Evolutionary conservation across 2,113 vertebrate genomes (phyloP), one percentile per base, ranked within the genome.

Genomic region (Gymnogyps californianus): DNA sequence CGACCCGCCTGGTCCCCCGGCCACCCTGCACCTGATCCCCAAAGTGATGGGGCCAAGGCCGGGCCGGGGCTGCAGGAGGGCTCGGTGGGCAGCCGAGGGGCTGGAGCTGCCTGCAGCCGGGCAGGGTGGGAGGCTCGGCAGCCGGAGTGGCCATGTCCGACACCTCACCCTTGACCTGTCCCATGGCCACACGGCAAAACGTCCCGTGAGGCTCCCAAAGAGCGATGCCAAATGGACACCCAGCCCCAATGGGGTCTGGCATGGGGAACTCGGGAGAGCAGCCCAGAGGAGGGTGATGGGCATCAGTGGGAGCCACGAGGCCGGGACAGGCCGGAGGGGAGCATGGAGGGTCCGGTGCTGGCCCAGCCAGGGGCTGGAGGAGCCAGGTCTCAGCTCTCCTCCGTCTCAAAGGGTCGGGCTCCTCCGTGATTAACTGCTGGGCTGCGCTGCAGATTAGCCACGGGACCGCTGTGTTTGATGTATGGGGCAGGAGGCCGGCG

Each of bases 391-490:
- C 55, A 2, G 87, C 7, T 78, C 87, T 82, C 13, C 46, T 47
- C 76, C 3, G 0, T 7, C 61, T 44, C 79, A 40, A 13, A 44
- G 77, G 74, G 31, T 72, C 31, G 24, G 47, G 46, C 74, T 80
- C 10, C 79, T 19, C 66, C 0, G 7, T 83, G 94, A 92, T 92
- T 55, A 81, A 93, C 80, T 67, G 89, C 79, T 0, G 81, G 16
- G 78, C 95, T 61, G 54, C 2, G 69, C 89, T 26, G 67, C 80
- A 31, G 81, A 93, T 64, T 69, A 87, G 84, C 90, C 1, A 11
- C 16, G 11, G 79, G 78, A 78, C 69, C 40, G 59, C 87, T 42
- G 90, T 31, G 70, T 97, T 97, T 97, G 97, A 97, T 97, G 94
- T 94, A 79, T 1, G 78, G 84, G 90, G 85, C 77, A 94, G 98